Percentiles rank a stretch among this genome's conserved stretches.
Evolutionary conservation across 1,140 invertebrate genomes (phyloP).

Genomic region (Hycleus cichorii): DNA sequence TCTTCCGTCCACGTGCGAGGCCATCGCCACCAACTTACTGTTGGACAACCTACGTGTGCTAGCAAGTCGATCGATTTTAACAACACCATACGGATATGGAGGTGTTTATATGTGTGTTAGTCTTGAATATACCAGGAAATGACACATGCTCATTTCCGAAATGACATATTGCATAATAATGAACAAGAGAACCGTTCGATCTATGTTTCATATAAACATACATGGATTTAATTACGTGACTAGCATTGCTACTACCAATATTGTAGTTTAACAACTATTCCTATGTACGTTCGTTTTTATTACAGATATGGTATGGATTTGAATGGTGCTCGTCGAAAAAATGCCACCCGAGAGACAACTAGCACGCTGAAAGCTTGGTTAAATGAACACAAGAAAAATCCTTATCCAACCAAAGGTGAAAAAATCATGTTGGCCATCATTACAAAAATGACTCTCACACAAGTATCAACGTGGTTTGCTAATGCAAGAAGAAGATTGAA

Average conservation of each 20-base stretch:
- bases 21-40: conserved; percentile 9
- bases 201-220: too few species aligned
- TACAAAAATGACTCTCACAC: conserved; percentile 98
- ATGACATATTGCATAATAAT: conserved; percentile 22
- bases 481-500: conserved; percentile 92
- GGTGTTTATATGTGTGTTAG: neutral
- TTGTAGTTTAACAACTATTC: too few species aligned
- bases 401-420: conserved; percentile 97
- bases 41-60: neutral
- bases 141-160: conserved; percentile 24
- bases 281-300: conserved; percentile 27
- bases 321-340: conserved; percentile 87
- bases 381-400: conserved; percentile 98
- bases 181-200: too few species aligned
- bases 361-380: conserved; percentile 96
- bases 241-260: too few species aligned
- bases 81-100: conserved; percentile 3
- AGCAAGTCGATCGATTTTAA: neutral
- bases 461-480: conserved; percentile 98
- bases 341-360: conserved; percentile 95
- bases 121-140: conserved; percentile 19
- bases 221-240: too few species aligned
- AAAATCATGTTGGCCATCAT: conserved; percentile 99
- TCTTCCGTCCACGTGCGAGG: conserved; percentile 25
- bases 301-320: conserved; percentile 84